Percentiles rank a stretch among this genome's conserved stretches.
Conservation (phyloP, 2,113 vertebrate genomes). For the Cephalopterus ornatus region DNA sequence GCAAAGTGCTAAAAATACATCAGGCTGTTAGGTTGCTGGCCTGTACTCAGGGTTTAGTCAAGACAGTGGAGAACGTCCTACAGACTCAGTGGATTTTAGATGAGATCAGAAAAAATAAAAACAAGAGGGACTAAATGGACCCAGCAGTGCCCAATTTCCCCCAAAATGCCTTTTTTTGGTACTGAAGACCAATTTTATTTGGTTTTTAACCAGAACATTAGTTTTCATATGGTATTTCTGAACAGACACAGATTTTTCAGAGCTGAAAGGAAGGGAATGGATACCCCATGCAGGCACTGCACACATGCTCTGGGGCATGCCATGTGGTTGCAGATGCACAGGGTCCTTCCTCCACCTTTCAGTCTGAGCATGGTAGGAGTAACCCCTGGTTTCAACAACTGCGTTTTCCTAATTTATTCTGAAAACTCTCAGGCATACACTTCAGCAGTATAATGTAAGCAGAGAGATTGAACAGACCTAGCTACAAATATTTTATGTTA, state of each 20-base stretch:
- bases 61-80: neutral
- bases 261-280: neutral
- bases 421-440: neutral
- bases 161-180: neutral
- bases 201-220: neutral
- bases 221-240: neutral
- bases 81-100: neutral
- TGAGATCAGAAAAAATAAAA: neutral
- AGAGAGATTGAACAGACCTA: neutral
- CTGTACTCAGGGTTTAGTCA: neutral
- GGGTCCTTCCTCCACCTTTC: neutral
- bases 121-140: neutral
- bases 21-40: neutral
- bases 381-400: neutral
- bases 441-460: neutral
- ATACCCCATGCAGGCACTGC: neutral
- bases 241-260: neutral
- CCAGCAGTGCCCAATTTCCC: neutral
- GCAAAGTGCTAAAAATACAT: neutral
- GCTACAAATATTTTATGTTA: neutral
- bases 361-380: neutral
- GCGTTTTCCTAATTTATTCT: constrained; percentile 3
- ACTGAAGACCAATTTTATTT: neutral
- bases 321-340: neutral
- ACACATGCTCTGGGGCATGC: neutral